Base-by-base conservation (phyloP, 2,797 vertebrate species). In the Craterocephalus amniculus region DNA sequence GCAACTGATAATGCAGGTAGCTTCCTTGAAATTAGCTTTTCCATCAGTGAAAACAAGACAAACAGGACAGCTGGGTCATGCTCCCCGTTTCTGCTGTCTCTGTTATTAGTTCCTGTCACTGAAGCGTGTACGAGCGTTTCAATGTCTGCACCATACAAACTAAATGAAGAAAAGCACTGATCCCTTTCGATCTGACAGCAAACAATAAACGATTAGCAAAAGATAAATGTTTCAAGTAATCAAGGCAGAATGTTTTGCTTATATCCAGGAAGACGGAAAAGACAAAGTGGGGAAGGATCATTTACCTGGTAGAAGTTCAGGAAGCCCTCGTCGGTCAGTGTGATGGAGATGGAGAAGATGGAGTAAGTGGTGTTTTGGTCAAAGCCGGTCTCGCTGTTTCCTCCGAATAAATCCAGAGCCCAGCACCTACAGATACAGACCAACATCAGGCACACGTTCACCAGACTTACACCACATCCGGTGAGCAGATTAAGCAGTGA, bases 311-410 rank as follows among this genome's bases (percentile, higher is more conserved):
- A 97, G 79, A 98, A 97, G 88, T 97, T 97, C 68, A 96, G 95
- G 87, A 95, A 97, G 69, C 97, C 97, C 66, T 97, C 95, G 70
- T 98, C 96, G 0, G 97, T 99, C 83, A 99, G 90, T 1, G 96
- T 99, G 88, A 98, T 96, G 80, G 96, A 97, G 90, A 99, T 97
- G 83, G 96, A 97, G 91, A 99, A 99, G 83, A 99, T 96, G 16
- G 97, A 98, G 68, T 98, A 98, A 59, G 97, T 99, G 79, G 95
- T 93, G 89, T 99, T 99, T 81, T 99, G 97, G 74, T 99, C 97
- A 88, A 98, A 99, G 48, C 97, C 97, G 0, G 96, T 97, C 91
- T 98, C 97, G 85, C 95, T 97, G 93, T 99, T 99, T 83, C 97
- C 97, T 88, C 97, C 97, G 70, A 95, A 98, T 63, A 99, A 89